These are phyloP conservation scores for Agrotis exclamationis DNA, from an alignment of 2,888 invertebrate genomes.

Conservation along the genomic window DNA sequence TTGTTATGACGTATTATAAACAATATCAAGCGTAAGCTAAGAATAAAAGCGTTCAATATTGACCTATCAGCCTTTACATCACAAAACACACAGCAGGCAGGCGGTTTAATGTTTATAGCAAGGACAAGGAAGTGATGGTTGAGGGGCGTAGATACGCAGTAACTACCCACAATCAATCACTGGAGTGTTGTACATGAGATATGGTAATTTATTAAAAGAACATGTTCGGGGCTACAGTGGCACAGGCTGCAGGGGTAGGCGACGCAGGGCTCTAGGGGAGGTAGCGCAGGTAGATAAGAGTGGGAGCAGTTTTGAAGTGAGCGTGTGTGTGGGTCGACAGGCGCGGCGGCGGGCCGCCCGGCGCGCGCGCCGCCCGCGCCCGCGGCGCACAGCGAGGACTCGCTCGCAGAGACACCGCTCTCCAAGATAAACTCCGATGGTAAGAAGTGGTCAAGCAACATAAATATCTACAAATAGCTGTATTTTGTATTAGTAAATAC, in stretches of 20 bases:
- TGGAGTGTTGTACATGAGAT: constrained; percentile 25
- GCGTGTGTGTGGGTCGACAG: constrained; percentile 89
- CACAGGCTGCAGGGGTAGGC: constrained; percentile 18
- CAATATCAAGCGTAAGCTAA: constrained; percentile 9
- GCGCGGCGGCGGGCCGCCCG: constrained; percentile 85
- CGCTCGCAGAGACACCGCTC: constrained; percentile 95
- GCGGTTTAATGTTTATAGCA: constrained; percentile 70
- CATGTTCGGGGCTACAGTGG: constrained; percentile 16
- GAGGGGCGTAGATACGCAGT: constrained; percentile 44
- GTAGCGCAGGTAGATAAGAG: constrained; percentile 50
- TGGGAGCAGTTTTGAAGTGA: constrained; percentile 82
- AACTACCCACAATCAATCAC: constrained; percentile 45
- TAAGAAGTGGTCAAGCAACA: constrained; percentile 89
- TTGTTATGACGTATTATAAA: too few species aligned
- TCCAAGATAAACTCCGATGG: constrained; percentile 96
- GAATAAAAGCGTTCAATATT: constrained; percentile 43
- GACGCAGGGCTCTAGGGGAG: constrained; percentile 32
- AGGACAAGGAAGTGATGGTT: constrained; percentile 57
- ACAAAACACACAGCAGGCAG: constrained; percentile 70
- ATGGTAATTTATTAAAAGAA: constrained; percentile 13
- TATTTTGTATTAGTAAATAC: constrained; percentile 76
- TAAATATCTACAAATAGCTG: constrained; percentile 69
- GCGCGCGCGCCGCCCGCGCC: constrained; percentile 88
- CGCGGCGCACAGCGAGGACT: constrained; percentile 95
- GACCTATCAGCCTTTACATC: constrained; percentile 51